Evolutionary conservation across 2,888 invertebrate genomes (phyloP), one percentile per base, ranked within the genome.

Genomic region (Athetis lepigone): DNA sequence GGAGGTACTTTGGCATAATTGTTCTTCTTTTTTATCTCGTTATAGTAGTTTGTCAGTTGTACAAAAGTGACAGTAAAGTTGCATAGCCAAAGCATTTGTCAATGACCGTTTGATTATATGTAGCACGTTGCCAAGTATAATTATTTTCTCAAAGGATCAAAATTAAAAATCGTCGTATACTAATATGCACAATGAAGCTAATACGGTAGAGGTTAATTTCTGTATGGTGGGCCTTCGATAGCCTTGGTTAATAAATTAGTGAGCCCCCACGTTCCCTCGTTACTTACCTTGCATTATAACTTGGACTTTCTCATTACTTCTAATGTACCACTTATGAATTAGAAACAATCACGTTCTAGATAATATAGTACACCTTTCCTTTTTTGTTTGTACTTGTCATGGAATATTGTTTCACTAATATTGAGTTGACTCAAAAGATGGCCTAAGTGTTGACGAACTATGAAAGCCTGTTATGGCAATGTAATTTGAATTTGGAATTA

Each of bases 161-260:
- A 57, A 81, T 45, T 1, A 37, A 60, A 68, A 29, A 4, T 46
- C 75, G 25, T 23, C 9, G 59, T 87, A 86, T 71, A 79, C 77
- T 86, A 87, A 89, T 90, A 89, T 89, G 88, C 90, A 93, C 86
- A 86, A 87, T 85, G 87, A 88, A 86, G 88, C 88, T 88, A 92
- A 90, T 92, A 92, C 88, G 85, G 86, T 85, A 85, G 85, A 92
- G 89, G 91, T 92, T 94, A 94, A 94, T 94, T 94, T 91, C 88
- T 94, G 89, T 92, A 90, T 86, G 88, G 90, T 88, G 86, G 86
- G 85, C 83, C 83, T 88, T 88, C 90, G 89, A 91, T 92, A 88
- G 85, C 88, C 85, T 86, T 88, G 88, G 90, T 93, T 94, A 94
- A 94, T 94, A 95, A 94, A 95, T 94, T 94, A 94, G 92, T 90